Conservation (phyloP, 2,797 vertebrate genomes). For the Pseudochromis fuscus region DNA sequence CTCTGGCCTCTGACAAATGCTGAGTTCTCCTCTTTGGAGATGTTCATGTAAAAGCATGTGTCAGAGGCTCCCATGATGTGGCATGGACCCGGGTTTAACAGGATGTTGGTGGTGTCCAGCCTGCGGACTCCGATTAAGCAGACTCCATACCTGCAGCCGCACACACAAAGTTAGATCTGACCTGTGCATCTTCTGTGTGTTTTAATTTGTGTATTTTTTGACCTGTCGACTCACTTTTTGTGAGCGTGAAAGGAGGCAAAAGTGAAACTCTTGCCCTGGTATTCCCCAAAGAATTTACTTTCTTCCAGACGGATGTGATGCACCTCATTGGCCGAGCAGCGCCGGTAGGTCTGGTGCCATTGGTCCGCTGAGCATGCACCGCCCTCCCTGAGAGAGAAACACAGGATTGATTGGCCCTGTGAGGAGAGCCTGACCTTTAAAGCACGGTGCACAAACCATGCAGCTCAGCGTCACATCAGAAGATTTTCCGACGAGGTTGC, state of each 20-base stretch:
- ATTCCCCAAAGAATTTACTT: conserved; percentile 91
- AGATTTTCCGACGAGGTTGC: conserved; percentile 44
- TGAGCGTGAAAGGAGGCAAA: conserved; percentile 91
- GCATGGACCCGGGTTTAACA: conserved; percentile 88
- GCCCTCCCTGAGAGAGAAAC: conserved; percentile 77
- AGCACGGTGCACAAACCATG: conserved; percentile 32
- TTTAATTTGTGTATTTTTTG: neutral
- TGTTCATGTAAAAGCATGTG: conserved; percentile 90
- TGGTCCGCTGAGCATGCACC: conserved; percentile 85
- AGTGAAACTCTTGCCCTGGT: conserved; percentile 91
- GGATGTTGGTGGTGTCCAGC: conserved; percentile 87
- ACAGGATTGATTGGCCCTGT: conserved; percentile 37
- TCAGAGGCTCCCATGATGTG: conserved; percentile 89
- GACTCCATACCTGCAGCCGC: conserved; percentile 84
- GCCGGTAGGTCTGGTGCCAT: conserved; percentile 89
- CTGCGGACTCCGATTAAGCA: conserved; percentile 88
- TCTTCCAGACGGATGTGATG: conserved; percentile 90
- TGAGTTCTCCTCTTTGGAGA: conserved; percentile 91
- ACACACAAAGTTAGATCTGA: conserved; percentile 22
- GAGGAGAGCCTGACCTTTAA: conserved; percentile 68
- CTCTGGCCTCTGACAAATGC: conserved; percentile 87
- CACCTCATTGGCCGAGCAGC: conserved; percentile 90
- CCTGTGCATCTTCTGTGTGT: neutral
- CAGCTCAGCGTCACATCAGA: conserved; percentile 32
- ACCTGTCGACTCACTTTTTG: conserved; percentile 85